phyloP scores from a whole-genome alignment of 2,888 invertebrate genomes.

The Biston betularia region DNA sequence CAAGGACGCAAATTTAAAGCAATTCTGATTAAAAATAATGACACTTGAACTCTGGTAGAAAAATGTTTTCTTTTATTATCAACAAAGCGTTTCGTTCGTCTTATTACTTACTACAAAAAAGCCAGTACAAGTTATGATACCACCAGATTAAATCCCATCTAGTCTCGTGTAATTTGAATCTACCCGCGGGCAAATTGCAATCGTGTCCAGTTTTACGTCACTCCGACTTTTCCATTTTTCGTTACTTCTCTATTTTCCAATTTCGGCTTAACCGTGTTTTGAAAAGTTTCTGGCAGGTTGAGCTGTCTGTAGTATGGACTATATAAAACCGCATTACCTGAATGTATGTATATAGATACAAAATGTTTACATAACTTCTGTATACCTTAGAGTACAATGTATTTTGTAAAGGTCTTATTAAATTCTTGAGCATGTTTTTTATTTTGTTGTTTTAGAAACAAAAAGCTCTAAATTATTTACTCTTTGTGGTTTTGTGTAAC shows the following conservation, averaged over 20 bases:
- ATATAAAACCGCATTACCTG: not conserved
- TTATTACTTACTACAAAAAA: not conserved
- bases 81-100: no score
- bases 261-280: slow-evolving; percentile 55
- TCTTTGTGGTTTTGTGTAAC: no score
- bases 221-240: slow-evolving; percentile 48
- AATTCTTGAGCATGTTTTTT: no score
- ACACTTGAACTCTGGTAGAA: no score
- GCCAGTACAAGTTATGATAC: slow-evolving; percentile 7
- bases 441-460: no score
- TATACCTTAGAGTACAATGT: not conserved
- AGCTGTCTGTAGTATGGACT: not conserved
- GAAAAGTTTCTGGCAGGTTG: slow-evolving; percentile 42
- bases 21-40: no score
- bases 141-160: slow-evolving; percentile 36
- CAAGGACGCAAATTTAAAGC: no score
- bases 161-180: slow-evolving; percentile 65
- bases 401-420: not conserved
- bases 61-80: no score
- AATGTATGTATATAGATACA: not conserved
- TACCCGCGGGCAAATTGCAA: slow-evolving; percentile 67
- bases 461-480: no score
- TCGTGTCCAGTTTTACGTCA: slow-evolving; percentile 25
- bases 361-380: not conserved
- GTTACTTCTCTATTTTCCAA: slow-evolving; percentile 63